Evolutionary conservation across 2,888 invertebrate species (phyloP).

Genomic region (Pharmacophagus antenor): DNA sequence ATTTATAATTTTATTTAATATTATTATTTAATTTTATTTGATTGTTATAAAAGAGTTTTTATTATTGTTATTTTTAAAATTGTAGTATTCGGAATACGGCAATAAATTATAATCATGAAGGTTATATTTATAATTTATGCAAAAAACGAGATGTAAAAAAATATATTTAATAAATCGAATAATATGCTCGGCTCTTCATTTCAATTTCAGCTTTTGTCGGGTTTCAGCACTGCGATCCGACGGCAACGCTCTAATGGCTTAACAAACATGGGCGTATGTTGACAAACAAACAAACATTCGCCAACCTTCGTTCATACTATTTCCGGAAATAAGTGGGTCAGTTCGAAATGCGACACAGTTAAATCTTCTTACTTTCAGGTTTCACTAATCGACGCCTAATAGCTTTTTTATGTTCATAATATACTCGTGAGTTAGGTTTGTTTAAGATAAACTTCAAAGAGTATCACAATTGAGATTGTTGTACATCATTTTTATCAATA

Average conservation of each 20-base stretch:
- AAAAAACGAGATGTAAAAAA: too few relatives aligned
- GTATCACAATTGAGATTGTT: background rate
- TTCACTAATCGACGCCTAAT: slow-evolving; percentile 21
- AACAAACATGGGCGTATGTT: slow-evolving; percentile 60
- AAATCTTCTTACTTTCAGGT: slow-evolving; percentile 22
- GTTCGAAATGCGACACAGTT: slow-evolving; percentile 30
- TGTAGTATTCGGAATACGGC: too few relatives aligned
- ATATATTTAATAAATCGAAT: slow-evolving; percentile 23
- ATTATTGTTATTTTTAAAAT: too few relatives aligned
- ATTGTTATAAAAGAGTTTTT: too few relatives aligned
- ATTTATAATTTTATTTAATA: too few relatives aligned
- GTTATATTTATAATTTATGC: too few relatives aligned
- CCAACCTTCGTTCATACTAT: slow-evolving; percentile 41
- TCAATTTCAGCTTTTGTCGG: slow-evolving; percentile 38
- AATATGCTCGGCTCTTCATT: slow-evolving; percentile 28
- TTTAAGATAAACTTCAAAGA: background rate
- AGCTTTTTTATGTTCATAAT: slow-evolving; percentile 19
- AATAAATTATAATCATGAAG: too few relatives aligned
- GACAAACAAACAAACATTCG: slow-evolving; percentile 53
- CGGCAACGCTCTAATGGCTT: slow-evolving; percentile 66
- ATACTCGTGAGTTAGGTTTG: too few relatives aligned
- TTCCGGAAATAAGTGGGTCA: slow-evolving; percentile 46
- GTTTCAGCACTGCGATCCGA: slow-evolving; percentile 33
- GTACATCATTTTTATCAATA: background rate
- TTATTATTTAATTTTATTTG: too few relatives aligned